Conservation (phyloP, 2,113 vertebrate genomes). For the Ursus arctos region DNA sequence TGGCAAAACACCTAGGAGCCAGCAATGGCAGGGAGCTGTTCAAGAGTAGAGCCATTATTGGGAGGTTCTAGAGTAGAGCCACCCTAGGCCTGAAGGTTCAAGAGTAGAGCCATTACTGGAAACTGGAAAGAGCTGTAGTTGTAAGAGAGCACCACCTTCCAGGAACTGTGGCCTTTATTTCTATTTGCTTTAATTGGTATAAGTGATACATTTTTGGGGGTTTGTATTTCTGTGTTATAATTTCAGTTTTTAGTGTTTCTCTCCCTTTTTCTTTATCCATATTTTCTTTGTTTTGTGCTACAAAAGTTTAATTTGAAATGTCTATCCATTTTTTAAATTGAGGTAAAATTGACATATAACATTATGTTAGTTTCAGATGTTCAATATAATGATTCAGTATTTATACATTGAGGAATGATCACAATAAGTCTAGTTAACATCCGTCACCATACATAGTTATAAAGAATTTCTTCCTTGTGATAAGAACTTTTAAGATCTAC, state of each 20-base stretch:
- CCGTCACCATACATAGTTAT: neutral
- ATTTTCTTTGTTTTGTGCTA: conserved; percentile 3
- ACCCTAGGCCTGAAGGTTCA: neutral
- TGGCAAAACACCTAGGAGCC: neutral
- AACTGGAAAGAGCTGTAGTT: neutral
- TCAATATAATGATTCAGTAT: neutral
- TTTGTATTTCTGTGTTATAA: neutral
- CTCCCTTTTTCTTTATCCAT: neutral
- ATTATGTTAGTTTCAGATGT: neutral
- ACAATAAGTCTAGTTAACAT: neutral
- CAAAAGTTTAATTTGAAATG: neutral
- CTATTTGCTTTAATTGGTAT: neutral
- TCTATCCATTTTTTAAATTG: neutral
- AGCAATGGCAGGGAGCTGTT: neutral
- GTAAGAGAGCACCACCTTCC: neutral
- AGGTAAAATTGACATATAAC: neutral
- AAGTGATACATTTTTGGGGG: neutral
- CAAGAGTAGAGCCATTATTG: neutral
- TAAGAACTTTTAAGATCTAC: neutral
- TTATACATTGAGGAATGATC: neutral
- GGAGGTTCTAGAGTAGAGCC: neutral
- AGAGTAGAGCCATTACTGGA: neutral
- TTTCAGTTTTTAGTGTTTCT: neutral
- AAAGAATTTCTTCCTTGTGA: neutral
- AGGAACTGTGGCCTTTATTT: neutral